Conservation (phyloP, 2,888 invertebrate species). For the Ectemnius cavifrons region DNA sequence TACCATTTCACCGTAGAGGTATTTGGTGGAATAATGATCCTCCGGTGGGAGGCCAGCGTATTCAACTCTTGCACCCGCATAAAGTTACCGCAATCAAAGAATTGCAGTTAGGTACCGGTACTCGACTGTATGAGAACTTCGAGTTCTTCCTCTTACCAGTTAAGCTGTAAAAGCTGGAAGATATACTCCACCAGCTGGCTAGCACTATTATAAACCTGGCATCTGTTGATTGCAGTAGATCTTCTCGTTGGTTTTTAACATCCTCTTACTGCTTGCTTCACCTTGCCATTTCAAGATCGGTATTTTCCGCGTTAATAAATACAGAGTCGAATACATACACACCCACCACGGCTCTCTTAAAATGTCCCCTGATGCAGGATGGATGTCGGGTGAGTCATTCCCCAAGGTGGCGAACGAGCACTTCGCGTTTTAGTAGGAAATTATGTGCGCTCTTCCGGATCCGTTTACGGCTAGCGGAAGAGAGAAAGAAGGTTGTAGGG, state of each 20-base stretch:
- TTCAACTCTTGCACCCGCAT: conserved; percentile 12
- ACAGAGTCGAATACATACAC: conserved; percentile 16
- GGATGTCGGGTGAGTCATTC: conserved; percentile 31
- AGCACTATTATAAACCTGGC: no score
- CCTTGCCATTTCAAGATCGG: no score
- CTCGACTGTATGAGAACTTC: no score
- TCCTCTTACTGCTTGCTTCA: no score
- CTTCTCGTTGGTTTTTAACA: no score
- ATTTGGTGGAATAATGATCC: conserved; percentile 23
- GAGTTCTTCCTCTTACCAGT: no score
- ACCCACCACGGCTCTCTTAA: conserved; percentile 20
- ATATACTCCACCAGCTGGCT: no score
- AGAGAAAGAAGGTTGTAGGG: conserved; percentile 18
- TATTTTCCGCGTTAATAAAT: conserved; percentile 13
- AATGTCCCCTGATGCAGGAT: conserved; percentile 39
- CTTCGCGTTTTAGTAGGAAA: conserved; percentile 74
- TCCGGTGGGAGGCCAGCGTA: conserved; percentile 17
- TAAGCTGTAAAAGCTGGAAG: no score
- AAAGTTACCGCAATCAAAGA: conserved; percentile 35
- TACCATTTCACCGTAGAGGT: conserved; percentile 45
- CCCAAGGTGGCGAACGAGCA: conserved; percentile 64
- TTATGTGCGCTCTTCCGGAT: conserved; percentile 72
- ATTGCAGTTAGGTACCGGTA: conserved; percentile 3
- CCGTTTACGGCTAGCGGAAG: conserved; percentile 67
- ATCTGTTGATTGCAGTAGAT: no score